These are phyloP conservation scores for Hippasteria phrygiana DNA, from an alignment of 53 echinoderm and acorn worm genomes.

Conservation along the genomic window DNA sequence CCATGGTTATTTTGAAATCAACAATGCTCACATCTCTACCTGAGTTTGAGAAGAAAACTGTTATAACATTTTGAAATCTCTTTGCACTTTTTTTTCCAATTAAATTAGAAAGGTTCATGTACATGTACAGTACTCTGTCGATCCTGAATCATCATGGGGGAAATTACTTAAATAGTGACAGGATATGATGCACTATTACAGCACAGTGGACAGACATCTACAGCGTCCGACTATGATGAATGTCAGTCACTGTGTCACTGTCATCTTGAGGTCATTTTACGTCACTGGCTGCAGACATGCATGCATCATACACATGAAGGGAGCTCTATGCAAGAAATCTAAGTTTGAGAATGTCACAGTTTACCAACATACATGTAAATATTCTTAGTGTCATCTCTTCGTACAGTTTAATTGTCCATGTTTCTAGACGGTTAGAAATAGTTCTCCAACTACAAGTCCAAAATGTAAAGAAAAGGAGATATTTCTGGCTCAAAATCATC, in stretches of 20 bases:
- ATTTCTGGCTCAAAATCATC: no score
- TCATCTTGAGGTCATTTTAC: background rate
- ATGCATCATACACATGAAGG: no score
- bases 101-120: no score
- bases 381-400: background rate
- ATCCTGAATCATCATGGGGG: background rate
- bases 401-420: no score
- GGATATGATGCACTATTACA: background rate
- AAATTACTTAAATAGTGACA: constrained; percentile 10
- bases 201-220: background rate
- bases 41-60: background rate
- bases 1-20: constrained; percentile 42
- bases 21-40: constrained; percentile 1
- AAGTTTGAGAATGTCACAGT: no score
- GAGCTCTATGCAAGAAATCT: no score
- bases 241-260: background rate
- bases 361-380: background rate
- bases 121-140: background rate
- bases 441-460: no score
- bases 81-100: no score
- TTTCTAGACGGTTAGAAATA: no score
- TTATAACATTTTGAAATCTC: background rate
- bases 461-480: no score
- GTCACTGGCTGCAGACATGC: no score
- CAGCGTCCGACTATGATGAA: no score